Percentiles rank a stretch among this genome's conserved stretches.
Evolutionary conservation across 2,888 invertebrate genomes (phyloP).

Genomic region (Andricus quercusramuli): DNA sequence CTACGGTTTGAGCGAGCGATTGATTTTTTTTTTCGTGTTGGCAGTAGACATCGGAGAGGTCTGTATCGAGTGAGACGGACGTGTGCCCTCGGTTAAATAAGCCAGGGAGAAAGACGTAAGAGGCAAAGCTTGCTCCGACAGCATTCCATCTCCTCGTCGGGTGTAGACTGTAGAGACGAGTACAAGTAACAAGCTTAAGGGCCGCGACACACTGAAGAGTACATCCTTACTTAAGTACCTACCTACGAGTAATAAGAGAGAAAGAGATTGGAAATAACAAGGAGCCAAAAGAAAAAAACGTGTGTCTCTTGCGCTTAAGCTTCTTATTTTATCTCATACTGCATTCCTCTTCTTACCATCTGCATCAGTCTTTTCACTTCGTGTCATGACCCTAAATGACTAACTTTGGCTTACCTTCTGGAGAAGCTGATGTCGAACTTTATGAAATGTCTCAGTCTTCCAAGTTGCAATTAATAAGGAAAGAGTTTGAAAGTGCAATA

Average conservation of each 20-base stretch:
- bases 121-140: conserved; percentile 37
- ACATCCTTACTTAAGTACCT: conserved; percentile 26
- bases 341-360: neutral
- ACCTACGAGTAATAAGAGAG: conserved; percentile 16
- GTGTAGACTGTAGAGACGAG: neutral
- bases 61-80: conserved; percentile 11
- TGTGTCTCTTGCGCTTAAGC: conserved; percentile 3
- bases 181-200: conserved; percentile 40
- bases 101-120: conserved; percentile 10
- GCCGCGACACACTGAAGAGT: conserved; percentile 29
- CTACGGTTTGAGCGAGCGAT: neutral
- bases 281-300: neutral
- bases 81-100: conserved; percentile 28
- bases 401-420: neutral
- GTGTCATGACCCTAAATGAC: neutral
- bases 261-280: conserved; percentile 7
- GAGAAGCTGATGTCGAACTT: neutral
- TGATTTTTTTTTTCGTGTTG: conserved; percentile 1
- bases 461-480: neutral
- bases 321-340: conserved; percentile 5
- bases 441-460: neutral
- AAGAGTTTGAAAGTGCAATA: neutral
- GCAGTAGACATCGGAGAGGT: neutral
- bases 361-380: neutral
- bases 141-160: conserved; percentile 23